Evolutionary conservation across 92 coral and sea anemone genomes (phyloP), one percentile per base, ranked within the genome.

Genomic region (Palythoa heliodiscus): DNA sequence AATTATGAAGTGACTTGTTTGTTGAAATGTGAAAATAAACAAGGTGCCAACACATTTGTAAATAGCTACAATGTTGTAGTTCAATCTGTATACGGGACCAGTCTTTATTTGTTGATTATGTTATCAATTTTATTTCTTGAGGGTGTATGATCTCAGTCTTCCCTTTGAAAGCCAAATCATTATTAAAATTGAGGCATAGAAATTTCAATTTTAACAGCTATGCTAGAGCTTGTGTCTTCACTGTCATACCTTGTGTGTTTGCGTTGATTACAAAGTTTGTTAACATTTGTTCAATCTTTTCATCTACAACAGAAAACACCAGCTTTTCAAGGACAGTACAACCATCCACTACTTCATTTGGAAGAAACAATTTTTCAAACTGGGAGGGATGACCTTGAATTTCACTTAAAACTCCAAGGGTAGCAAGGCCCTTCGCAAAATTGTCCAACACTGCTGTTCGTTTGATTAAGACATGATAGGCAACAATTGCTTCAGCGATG

Each of bases 241-340:
- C 50, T 43, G 50, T 43, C 50, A 25, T 52, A 74, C 64, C 83
- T 39, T 73, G 66, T 43, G 50, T 22, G 29, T 67, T 77, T 71
- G 75, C 82, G 16, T 53, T 39, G 8, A 29, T 57, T 54, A 74
- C 76, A 29, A 76, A 82, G n/a, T 60, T 82, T 82, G 80, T 52
- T 63, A 87, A 53, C 79, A 83, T 67, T 19, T 68, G 37, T 35
- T 83, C 54, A 63, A 87, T 68, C 47, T 64, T 25, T 61, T 61
- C 39, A 53, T 83, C 90, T 69, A 52, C 90, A 2, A 39, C 73
- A 70, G 80, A 39, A 52, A 83, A 83, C 24, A 66, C n/a, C 82
- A 83, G 54, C 86, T 63, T 83, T 69, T 83, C 39, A 43, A 83
- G 35, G 71, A 67, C 75, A 19, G 39, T 60, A 35, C 35, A 68